These are phyloP conservation scores for Dasypolia templi DNA, from an alignment of 2,888 invertebrate species.

Conservation along the genomic window DNA sequence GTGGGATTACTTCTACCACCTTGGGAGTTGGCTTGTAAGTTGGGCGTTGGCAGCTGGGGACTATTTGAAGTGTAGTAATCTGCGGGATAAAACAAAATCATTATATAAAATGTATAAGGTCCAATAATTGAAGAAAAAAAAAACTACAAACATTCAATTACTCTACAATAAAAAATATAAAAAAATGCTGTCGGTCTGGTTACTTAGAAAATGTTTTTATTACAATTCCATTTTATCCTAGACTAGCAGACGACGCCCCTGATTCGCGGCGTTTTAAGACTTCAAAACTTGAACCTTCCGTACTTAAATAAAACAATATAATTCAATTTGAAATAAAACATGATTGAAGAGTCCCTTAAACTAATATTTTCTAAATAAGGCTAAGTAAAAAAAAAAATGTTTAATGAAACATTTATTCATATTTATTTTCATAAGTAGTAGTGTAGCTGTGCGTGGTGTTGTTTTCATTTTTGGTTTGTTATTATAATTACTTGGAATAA, in stretches of 20 bases:
- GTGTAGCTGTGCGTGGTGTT: no score
- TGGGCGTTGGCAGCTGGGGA: conserved; percentile 84
- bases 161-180: conserved; percentile 3
- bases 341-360: no score
- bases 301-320: no score
- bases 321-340: no score
- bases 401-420: no score
- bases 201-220: conserved; percentile 33
- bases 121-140: background rate
- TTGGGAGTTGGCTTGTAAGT: conserved; percentile 78
- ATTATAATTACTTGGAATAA: no score
- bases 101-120: conserved; percentile 5
- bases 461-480: no score
- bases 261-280: no score
- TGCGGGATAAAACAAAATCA: conserved; percentile 62
- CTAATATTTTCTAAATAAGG: no score
- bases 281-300: no score
- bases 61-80: conserved; percentile 83
- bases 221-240: background rate
- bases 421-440: no score
- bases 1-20: conserved; percentile 77
- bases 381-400: no score
- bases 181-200: background rate
- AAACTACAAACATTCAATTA: background rate
- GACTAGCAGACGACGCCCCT: background rate